Conservation (phyloP, 2,113 vertebrate genomes). For the Platichthys flesus region DNA sequence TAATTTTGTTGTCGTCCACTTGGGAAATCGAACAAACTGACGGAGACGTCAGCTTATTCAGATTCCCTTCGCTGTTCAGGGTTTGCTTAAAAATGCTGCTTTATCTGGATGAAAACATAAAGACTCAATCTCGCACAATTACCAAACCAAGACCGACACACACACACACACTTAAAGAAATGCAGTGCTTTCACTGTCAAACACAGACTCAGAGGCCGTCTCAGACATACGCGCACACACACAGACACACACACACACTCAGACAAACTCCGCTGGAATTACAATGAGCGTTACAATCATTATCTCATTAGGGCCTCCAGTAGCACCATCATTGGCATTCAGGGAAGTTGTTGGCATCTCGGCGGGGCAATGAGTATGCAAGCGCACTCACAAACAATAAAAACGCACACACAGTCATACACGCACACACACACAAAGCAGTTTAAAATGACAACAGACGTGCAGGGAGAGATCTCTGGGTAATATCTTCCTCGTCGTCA, state of each 20-base stretch:
- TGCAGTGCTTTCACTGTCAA: neutral
- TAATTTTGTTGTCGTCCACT: constrained; percentile 49
- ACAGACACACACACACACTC: constrained; percentile 21
- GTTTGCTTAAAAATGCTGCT: constrained; percentile 5
- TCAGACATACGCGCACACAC: constrained; percentile 36
- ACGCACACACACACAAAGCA: neutral
- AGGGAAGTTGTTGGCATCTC: constrained; percentile 38
- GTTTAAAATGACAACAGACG: constrained; percentile 22
- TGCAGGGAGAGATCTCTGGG: constrained; percentile 4
- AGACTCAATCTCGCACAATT: constrained; percentile 8
- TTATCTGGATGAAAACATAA: constrained; percentile 28
- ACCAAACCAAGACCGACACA: constrained; percentile 19
- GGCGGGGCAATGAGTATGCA: neutral
- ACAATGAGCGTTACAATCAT: constrained; percentile 73
- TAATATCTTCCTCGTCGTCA: constrained; percentile 26
- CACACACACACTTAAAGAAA: constrained; percentile 31
- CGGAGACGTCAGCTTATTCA: constrained; percentile 27
- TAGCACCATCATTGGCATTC: constrained; percentile 70
- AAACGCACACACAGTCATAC: neutral
- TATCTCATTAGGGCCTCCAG: constrained; percentile 63
- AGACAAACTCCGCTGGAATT: constrained; percentile 53
- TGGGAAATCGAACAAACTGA: constrained; percentile 31
- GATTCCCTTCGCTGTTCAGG: constrained; percentile 36
- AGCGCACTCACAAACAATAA: constrained; percentile 33
- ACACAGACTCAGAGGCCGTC: constrained; percentile 6